These are phyloP conservation scores for Dasysyrphus albostriatus DNA, from an alignment of 2,888 invertebrate species.

Conservation along the genomic window DNA sequence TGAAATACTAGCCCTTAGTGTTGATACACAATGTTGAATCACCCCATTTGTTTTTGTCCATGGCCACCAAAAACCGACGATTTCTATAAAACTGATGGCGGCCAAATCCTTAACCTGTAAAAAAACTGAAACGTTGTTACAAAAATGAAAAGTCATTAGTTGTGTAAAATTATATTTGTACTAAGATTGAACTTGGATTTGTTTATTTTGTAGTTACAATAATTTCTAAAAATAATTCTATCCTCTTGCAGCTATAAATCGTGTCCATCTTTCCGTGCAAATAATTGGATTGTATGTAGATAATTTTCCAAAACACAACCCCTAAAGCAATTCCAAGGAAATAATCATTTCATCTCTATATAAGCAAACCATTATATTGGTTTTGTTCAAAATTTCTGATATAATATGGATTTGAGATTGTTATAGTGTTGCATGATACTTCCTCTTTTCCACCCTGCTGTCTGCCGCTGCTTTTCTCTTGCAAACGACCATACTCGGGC, in stretches of 20 bases:
- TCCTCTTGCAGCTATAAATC: conserved; percentile 12
- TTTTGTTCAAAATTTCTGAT: conserved; percentile 49
- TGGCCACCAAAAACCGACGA: no score
- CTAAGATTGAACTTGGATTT: not conserved
- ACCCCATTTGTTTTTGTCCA: no score
- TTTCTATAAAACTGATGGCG: no score
- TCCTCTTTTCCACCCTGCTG: not conserved
- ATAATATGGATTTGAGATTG: conserved; percentile 32
- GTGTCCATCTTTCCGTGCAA: conserved; percentile 35
- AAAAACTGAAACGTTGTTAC: no score
- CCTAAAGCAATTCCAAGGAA: conserved; percentile 32
- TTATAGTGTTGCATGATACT: conserved; percentile 15
- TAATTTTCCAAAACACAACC: conserved; percentile 12
- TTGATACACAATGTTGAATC: no score
- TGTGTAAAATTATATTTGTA: no score
- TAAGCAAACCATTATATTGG: conserved; percentile 2
- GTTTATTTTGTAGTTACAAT: not conserved
- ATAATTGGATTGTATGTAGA: conserved; percentile 32
- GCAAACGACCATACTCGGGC: not conserved
- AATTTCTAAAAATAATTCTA: conserved; percentile 14
- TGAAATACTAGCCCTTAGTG: no score
- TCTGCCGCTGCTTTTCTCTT: not conserved
- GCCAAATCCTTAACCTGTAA: no score
- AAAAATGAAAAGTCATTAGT: no score
- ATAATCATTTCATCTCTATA: conserved; percentile 53